These are phyloP conservation scores for Stenchaetothrips biformis DNA, from an alignment of 2,888 invertebrate species.

Conservation along the genomic window DNA sequence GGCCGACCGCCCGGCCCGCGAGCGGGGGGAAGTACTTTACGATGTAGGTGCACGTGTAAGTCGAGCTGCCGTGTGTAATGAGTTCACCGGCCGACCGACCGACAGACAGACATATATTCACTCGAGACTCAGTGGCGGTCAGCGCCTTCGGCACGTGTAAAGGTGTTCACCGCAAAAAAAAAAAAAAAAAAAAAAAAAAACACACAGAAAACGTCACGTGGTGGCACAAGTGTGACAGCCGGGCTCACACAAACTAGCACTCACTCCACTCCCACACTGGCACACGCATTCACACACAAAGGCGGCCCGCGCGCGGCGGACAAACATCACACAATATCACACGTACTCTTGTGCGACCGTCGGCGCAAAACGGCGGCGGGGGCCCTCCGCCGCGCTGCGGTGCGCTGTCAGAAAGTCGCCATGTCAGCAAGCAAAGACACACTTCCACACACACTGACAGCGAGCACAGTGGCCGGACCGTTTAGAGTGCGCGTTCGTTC, in stretches of 20 bases:
- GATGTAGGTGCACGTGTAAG: conserved; percentile 15
- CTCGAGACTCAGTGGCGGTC: too few species aligned
- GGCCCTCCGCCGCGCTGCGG: neutral
- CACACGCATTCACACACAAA: neutral
- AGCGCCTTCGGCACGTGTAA: too few species aligned
- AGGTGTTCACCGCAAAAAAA: too few species aligned
- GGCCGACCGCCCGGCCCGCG: too few species aligned
- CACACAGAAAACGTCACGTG: too few species aligned
- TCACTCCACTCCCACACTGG: neutral
- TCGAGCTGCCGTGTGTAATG: neutral
- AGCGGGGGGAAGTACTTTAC: neutral
- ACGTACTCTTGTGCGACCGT: neutral
- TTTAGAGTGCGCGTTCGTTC: neutral
- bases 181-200: too few species aligned
- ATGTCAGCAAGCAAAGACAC: neutral
- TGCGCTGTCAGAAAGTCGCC: neutral
- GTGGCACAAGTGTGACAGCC: neutral
- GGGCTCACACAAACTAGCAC: neutral
- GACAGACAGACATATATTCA: too few species aligned
- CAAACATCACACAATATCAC: neutral
- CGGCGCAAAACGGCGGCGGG: neutral
- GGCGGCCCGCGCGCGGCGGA: neutral
- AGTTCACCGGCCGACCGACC: neutral
- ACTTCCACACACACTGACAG: too few species aligned
- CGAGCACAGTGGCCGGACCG: too few species aligned